These are phyloP conservation scores for Turnix velox DNA, from an alignment of 2,113 vertebrate genomes.

Conservation along the genomic window DNA sequence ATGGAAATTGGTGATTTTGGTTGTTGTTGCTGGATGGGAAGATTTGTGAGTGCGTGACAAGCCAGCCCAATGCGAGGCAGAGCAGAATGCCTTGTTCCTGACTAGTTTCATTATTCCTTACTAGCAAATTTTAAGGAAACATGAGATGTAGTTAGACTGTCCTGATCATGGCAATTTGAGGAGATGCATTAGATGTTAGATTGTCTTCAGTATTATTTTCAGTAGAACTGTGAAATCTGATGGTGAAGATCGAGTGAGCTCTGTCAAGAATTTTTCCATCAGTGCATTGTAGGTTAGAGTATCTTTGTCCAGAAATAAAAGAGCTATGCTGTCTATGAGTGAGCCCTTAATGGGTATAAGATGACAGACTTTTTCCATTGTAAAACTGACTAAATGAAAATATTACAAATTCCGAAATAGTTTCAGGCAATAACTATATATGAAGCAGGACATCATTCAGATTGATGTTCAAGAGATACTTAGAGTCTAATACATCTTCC, in stretches of 20 bases:
- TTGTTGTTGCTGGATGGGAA: not conserved
- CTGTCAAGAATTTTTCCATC: not conserved
- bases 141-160: not conserved
- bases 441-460: slow-evolving; percentile 4
- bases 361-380: not conserved
- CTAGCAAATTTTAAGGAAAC: not conserved
- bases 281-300: not conserved
- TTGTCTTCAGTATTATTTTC: not conserved
- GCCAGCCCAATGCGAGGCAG: not conserved
- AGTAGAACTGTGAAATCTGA: not conserved
- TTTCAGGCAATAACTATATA: not conserved
- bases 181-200: not conserved
- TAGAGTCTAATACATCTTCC: not conserved
- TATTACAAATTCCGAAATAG: not conserved
- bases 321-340: not conserved
- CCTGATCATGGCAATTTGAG: not conserved
- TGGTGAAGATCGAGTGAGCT: not conserved
- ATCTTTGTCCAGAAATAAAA: not conserved
- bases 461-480: not conserved
- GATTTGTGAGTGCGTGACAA: not conserved
- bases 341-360: not conserved
- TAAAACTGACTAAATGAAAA: not conserved
- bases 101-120: not conserved
- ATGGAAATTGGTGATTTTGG: not conserved
- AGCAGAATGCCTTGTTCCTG: not conserved